Conservation (phyloP, 2,113 vertebrate species). For the Aptenodytes forsteri region DNA sequence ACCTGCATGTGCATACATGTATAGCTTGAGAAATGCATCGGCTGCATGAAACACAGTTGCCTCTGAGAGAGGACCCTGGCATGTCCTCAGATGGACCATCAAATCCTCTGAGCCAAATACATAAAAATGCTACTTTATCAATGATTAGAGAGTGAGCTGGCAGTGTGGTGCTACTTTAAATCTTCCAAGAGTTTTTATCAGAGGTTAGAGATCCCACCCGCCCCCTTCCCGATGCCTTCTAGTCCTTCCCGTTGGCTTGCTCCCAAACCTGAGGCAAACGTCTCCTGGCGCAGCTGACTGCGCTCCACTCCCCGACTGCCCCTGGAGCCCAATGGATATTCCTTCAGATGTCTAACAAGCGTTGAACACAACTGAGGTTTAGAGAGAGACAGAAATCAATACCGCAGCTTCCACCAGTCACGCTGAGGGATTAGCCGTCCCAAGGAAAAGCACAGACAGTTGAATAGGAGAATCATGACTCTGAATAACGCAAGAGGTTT, state of each 20-base stretch:
- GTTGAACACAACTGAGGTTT: constrained; percentile 79
- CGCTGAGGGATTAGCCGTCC: constrained; percentile 82
- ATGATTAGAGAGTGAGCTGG: not conserved
- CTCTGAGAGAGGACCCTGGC: not conserved
- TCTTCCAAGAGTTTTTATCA: not conserved
- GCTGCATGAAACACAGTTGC: not conserved
- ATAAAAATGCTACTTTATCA: not conserved
- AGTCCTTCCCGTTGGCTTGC: constrained; percentile 11
- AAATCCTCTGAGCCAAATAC: not conserved
- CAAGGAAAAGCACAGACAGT: constrained; percentile 74
- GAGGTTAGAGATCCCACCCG: not conserved
- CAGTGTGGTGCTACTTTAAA: not conserved
- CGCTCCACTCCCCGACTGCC: constrained; percentile 66
- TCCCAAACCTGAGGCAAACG: constrained; percentile 21
- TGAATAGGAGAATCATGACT: constrained; percentile 81
- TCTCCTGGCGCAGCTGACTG: constrained; percentile 53
- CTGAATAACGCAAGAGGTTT: constrained; percentile 80
- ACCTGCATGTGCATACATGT: rapidly evolving
- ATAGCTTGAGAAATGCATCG: not conserved
- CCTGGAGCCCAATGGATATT: constrained; percentile 76
- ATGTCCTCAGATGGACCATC: not conserved
- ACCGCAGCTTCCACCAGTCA: constrained; percentile 78
- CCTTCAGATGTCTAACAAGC: constrained; percentile 83
- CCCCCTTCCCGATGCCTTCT: not conserved
- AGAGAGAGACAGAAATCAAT: constrained; percentile 87